A percentile compares a stretch with the other conserved stretches of the same genome.
These are phyloP conservation scores for Drosophila tristis DNA, from an alignment of 1,140 invertebrate species.

Conservation along the genomic window DNA sequence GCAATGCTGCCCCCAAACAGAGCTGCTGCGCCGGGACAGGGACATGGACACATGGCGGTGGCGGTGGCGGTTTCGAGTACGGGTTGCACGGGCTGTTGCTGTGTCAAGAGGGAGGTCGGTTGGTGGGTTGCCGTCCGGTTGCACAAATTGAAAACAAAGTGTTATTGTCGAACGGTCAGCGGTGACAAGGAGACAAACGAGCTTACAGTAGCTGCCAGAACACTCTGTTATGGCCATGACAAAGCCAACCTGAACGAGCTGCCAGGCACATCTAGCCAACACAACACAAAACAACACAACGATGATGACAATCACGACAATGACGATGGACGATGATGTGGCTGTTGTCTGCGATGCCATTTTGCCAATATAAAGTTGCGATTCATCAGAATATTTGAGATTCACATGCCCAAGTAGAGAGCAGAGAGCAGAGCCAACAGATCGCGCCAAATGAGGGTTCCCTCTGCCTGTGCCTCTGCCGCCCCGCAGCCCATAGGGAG, in stretches of 20 bases:
- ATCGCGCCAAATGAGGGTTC: too few relatives aligned
- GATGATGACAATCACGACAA: not conserved
- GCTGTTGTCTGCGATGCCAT: conserved; percentile 7
- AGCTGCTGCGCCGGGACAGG: not conserved
- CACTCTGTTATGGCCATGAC: conserved; percentile 35
- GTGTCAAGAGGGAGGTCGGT: too few relatives aligned
- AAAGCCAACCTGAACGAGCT: conserved; percentile 27
- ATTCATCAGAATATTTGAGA: conserved; percentile 14
- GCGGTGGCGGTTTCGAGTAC: not conserved
- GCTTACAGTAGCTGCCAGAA: conserved; percentile 39
- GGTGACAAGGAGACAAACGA: conserved; percentile 51
- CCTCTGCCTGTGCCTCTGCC: too few relatives aligned
- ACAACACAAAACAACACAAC: too few relatives aligned
- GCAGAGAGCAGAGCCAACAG: too few relatives aligned
- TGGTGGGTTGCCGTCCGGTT: not conserved
- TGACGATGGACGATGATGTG: not conserved
- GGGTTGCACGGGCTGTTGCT: too few relatives aligned
- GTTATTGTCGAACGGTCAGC: conserved; percentile 47
- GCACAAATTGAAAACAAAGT: conserved; percentile 69
- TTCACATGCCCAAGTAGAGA: conserved; percentile 8
- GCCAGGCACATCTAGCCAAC: not conserved
- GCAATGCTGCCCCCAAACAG: conserved; percentile 31
- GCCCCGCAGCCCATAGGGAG: too few relatives aligned
- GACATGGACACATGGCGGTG: not conserved
- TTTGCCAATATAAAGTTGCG: conserved; percentile 14